These are phyloP conservation scores for Liodrosophila aerea DNA, from an alignment of 2,888 invertebrate genomes.

Conservation along the genomic window DNA sequence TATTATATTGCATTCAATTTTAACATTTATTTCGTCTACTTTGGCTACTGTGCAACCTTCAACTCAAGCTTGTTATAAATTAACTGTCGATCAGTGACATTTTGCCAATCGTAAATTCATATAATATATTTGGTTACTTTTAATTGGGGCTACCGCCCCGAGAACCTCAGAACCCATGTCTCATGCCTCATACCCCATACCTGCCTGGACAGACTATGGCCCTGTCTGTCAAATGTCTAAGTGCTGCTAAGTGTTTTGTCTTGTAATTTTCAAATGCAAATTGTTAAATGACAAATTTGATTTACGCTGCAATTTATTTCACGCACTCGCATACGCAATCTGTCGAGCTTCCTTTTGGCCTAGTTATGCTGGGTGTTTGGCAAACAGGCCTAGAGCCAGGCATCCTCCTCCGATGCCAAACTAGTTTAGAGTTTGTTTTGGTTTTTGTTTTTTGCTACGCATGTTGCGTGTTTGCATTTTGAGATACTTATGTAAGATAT, in stretches of 20 bases:
- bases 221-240: conserved; percentile 44
- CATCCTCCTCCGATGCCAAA: conserved; percentile 45
- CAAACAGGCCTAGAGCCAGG: conserved; percentile 14
- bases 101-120: conserved; percentile 27
- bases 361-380: conserved; percentile 33
- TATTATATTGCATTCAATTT: background rate
- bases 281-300: conserved; percentile 67
- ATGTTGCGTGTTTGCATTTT: conserved; percentile 54
- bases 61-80: conserved; percentile 15
- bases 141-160: conserved; percentile 42
- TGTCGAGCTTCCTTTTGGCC: conserved; percentile 63
- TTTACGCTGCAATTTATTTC: conserved; percentile 65
- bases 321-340: conserved; percentile 28
- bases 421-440: conserved; percentile 37
- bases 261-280: conserved; percentile 71
- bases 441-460: conserved; percentile 45
- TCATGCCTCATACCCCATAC: no score
- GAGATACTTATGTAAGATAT: no score
- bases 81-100: conserved; percentile 41
- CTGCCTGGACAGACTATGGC: conserved; percentile 29
- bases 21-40: background rate
- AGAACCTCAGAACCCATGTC: background rate
- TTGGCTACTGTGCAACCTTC: conserved; percentile 25
- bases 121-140: conserved; percentile 30
- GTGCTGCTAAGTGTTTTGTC: conserved; percentile 71